Evolutionary conservation across 2,888 invertebrate genomes (phyloP).

Genomic region (Candidula unifasciata): DNA sequence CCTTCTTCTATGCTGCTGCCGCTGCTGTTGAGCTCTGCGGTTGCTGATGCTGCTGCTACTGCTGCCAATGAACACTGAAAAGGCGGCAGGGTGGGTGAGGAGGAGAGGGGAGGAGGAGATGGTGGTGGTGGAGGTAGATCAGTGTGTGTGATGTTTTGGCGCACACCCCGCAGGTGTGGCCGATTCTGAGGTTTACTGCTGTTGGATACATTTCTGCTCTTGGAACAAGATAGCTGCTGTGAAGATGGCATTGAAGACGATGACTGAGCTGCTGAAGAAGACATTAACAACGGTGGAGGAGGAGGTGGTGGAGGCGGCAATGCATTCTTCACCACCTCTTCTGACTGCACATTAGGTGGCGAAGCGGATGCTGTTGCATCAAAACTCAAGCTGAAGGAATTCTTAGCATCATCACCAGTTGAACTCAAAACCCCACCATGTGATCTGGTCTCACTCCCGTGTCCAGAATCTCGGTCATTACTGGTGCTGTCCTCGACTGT

Average conservation of each 20-base stretch:
- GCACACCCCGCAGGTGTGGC: slow-evolving; percentile 15
- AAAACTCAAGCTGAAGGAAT: slow-evolving; percentile 7
- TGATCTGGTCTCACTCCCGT: slow-evolving; percentile 48
- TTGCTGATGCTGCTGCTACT: slow-evolving; percentile 36
- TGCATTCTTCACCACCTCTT: not conserved
- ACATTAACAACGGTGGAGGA: slow-evolving; percentile 10
- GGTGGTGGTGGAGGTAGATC: slow-evolving; percentile 49
- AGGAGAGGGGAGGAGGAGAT: slow-evolving; percentile 23
- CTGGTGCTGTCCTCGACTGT: not conserved
- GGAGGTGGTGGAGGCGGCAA: slow-evolving; percentile 22
- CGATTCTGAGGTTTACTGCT: slow-evolving; percentile 28
- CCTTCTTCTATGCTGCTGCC: slow-evolving; percentile 40
- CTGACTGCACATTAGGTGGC: slow-evolving; percentile 4
- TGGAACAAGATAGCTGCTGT: slow-evolving; percentile 47
- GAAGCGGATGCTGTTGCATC: slow-evolving; percentile 9
- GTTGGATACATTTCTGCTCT: slow-evolving; percentile 43
- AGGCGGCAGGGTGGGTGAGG: slow-evolving; percentile 44
- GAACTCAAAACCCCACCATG: slow-evolving; percentile 21
- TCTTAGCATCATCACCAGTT: slow-evolving; percentile 13
- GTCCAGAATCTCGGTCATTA: slow-evolving; percentile 48
- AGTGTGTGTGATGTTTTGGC: slow-evolving; percentile 34
- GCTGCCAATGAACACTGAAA: slow-evolving; percentile 45
- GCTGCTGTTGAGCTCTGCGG: slow-evolving; percentile 23
- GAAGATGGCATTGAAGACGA: slow-evolving; percentile 31
- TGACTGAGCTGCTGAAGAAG: not conserved